Percentiles rank a stretch among this genome's conserved stretches.
Evolutionary conservation across 2,888 invertebrate genomes (phyloP).

Genomic region (Cerastis leucographa): DNA sequence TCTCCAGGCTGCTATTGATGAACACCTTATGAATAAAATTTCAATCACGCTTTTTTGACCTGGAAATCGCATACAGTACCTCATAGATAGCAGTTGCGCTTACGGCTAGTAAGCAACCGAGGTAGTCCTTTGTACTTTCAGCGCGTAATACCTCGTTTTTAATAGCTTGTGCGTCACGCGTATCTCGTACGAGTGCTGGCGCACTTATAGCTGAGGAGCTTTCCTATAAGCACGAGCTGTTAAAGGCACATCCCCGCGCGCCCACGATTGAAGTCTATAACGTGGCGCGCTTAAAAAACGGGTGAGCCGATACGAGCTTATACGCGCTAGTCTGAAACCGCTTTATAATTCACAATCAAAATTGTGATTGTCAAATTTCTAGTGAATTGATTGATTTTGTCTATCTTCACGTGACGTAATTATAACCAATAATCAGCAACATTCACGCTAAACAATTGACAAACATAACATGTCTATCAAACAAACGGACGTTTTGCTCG

Average conservation of each 20-base stretch:
- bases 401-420: not conserved
- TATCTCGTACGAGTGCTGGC: not conserved
- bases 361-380: not conserved
- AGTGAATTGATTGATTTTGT: not conserved
- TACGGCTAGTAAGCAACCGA: not conserved
- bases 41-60: not conserved
- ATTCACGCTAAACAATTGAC: conserved; percentile 23
- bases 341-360: not conserved
- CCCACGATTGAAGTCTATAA: not conserved
- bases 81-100: not conserved
- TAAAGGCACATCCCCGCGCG: not conserved
- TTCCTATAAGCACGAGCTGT: not conserved
- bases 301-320: not conserved
- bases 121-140: not conserved
- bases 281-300: not conserved
- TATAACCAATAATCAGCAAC: not conserved
- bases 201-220: not conserved
- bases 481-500: not conserved
- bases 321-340: not conserved
- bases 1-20: no score
- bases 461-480: conserved; percentile 28
- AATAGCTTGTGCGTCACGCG: not conserved
- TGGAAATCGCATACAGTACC: not conserved
- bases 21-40: not conserved
- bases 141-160: not conserved